Evolutionary conservation across 1,140 invertebrate species (phyloP), one percentile per base, ranked within the genome.

Genomic region (Trachymyrmex septentrionalis): DNA sequence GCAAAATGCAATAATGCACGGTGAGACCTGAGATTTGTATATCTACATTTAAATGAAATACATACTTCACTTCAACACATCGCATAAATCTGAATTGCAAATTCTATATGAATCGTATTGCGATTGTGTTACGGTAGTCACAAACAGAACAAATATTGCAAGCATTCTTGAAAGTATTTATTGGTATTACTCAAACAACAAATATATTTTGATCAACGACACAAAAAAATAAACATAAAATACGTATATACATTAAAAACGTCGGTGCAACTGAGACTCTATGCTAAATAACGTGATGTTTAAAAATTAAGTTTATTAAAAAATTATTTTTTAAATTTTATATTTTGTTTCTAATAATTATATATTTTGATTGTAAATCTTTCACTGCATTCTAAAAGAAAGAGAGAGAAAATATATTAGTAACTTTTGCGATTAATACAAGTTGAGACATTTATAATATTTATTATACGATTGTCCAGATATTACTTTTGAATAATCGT

Each of bases 1-100:
- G n/a, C 38, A n/a, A 77, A 77, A 53, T 19, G 12, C 19, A 44
- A 19, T 66, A 78, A 80, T 75, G 16, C 44, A 63, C 57, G 21
- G 1, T 16, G 38, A 50, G 21, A 71, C 34, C 14, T 19, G 53
- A 81, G 50, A 81, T 81, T 38, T 34, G 21, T 59, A 44, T 69
- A 44, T 69, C 30, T 81, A 21, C 14, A 55, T 81, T 38, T 21
- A 69, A 69, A 57, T 69, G 48, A 21, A 59, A 38, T 16, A 30
- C 21, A 4, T 5, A 44, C 14, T 61, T 27, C 34, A 19, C 61
- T 38, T 59, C 53, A 38, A 38, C 30, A 4, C 53, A 34, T 38
- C 16, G 3, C 44, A 66, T 38, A 63, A 48, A 34, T 59, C 9
- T 38, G 16, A 57, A 81, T 71, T 71, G 34, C 48, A 71, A 38